These are phyloP conservation scores for Gracilinanus agilis DNA, from an alignment of 2,113 vertebrate genomes.

Conservation along the genomic window DNA sequence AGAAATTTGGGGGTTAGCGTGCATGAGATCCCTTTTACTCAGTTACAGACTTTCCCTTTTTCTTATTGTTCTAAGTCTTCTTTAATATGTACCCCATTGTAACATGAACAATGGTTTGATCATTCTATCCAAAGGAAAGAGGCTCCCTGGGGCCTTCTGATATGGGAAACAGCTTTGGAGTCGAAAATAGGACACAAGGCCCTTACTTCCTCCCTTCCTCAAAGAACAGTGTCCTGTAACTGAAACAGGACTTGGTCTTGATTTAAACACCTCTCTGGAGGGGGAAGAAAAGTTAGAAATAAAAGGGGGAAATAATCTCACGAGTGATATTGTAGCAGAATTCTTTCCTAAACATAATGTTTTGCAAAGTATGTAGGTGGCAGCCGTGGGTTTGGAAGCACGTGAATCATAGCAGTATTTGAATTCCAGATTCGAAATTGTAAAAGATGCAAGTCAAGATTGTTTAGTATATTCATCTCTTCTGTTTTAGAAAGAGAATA, in stretches of 20 bases:
- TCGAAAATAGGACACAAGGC: constrained; percentile 49
- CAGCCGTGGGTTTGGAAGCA: neutral
- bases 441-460: neutral
- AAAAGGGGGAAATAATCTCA: constrained; percentile 58
- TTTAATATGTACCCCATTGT: constrained; percentile 66
- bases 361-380: constrained; percentile 22
- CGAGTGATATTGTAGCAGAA: constrained; percentile 41
- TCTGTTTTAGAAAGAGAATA: neutral
- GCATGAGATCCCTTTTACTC: constrained; percentile 69
- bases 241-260: constrained; percentile 64
- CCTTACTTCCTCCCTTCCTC: constrained; percentile 66
- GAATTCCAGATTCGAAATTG: constrained; percentile 20
- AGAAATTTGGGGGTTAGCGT: constrained; percentile 54
- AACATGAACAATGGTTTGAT: constrained; percentile 69
- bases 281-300: constrained; percentile 19
- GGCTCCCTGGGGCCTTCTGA: constrained; percentile 70
- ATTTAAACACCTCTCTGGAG: constrained; percentile 60
- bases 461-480: neutral
- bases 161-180: constrained; percentile 54
- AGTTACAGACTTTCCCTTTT: constrained; percentile 70
- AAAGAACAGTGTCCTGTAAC: constrained; percentile 61
- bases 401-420: neutral
- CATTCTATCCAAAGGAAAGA: constrained; percentile 57
- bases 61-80: constrained; percentile 72
- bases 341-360: constrained; percentile 37